These are phyloP conservation scores for Nannoperca obscura DNA, from an alignment of 2,797 vertebrate genomes.

Conservation along the genomic window DNA sequence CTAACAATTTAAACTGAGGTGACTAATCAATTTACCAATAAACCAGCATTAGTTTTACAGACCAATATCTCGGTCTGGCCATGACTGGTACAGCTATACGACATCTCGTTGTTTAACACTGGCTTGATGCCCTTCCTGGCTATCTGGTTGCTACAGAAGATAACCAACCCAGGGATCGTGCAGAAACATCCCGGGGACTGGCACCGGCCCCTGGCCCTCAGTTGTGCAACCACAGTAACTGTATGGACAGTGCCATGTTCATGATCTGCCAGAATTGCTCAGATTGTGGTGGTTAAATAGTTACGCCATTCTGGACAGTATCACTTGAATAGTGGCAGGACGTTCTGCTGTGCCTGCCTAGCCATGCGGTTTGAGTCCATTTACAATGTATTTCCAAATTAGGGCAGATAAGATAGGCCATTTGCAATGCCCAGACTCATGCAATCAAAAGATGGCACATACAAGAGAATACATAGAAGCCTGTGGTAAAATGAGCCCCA, in stretches of 20 bases:
- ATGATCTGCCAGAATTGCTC: constrained; percentile 48
- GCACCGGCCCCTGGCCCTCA: constrained; percentile 52
- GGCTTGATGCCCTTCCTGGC: constrained; percentile 30
- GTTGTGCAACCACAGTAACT: constrained; percentile 48
- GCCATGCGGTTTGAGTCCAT: constrained; percentile 55
- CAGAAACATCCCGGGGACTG: constrained; percentile 60
- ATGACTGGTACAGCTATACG: constrained; percentile 6
- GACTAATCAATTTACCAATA: constrained; percentile 10
- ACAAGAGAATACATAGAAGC: constrained; percentile 24
- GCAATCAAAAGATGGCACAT: constrained; percentile 68
- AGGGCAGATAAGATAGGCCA: constrained; percentile 60
- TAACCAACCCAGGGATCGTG: constrained; percentile 51
- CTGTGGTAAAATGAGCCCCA: constrained; percentile 58
- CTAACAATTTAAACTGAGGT: constrained; percentile 6
- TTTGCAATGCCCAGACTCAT: constrained; percentile 48
- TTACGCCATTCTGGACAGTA: constrained; percentile 55
- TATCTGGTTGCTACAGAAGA: constrained; percentile 47
- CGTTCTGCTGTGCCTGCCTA: constrained; percentile 30
- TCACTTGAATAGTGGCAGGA: constrained; percentile 47
- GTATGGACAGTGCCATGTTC: constrained; percentile 48
- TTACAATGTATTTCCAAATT: constrained; percentile 58
- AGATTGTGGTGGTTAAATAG: constrained; percentile 58
- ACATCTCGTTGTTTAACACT: constrained; percentile 20
- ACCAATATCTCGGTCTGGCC: constrained; percentile 9
- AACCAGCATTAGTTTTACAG: constrained; percentile 25